Conservation (phyloP, 1,140 invertebrate species). For the Lucilia sericata region DNA sequence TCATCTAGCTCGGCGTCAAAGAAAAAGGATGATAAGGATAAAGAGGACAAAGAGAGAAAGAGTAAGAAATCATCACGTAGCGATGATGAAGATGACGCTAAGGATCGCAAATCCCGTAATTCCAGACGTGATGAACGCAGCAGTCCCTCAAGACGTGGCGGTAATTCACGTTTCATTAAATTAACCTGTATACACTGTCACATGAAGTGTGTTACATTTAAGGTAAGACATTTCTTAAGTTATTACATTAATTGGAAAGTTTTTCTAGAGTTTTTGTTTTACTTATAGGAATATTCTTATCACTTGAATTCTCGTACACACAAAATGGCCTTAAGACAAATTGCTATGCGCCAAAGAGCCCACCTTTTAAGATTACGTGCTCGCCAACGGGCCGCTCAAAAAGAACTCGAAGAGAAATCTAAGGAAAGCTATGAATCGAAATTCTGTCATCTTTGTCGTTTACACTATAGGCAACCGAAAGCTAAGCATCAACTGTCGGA, state of each 20-base stretch:
- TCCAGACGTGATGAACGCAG: constrained; percentile 59
- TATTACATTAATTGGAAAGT: not conserved
- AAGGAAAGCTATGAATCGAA: constrained; percentile 74
- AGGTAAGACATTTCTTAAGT: constrained; percentile 65
- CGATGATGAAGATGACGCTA: constrained; percentile 55
- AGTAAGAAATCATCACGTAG: constrained; percentile 47
- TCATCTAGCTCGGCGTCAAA: constrained; percentile 45
- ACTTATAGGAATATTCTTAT: constrained; percentile 74
- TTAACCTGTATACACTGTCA: constrained; percentile 81
- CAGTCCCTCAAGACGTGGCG: constrained; percentile 65
- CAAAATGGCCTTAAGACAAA: constrained; percentile 76
- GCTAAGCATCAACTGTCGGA: constrained; percentile 80
- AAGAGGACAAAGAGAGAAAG: constrained; percentile 51
- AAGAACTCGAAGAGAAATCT: constrained; percentile 76
- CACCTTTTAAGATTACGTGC: constrained; percentile 79
- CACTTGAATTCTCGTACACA: constrained; percentile 79
- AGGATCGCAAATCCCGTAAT: constrained; percentile 49
- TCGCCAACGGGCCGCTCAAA: constrained; percentile 79
- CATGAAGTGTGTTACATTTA: constrained; percentile 79
- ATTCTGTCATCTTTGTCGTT: constrained; percentile 82
- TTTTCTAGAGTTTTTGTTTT: constrained; percentile 42
- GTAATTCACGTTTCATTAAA: constrained; percentile 73
- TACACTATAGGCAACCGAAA: constrained; percentile 83
- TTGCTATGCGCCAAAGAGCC: constrained; percentile 78
- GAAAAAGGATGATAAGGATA: constrained; percentile 61